Percentiles rank a stretch among this genome's conserved stretches.
Evolutionary conservation across 1,140 invertebrate genomes (phyloP).

Genomic region (Plutomurus gul): DNA sequence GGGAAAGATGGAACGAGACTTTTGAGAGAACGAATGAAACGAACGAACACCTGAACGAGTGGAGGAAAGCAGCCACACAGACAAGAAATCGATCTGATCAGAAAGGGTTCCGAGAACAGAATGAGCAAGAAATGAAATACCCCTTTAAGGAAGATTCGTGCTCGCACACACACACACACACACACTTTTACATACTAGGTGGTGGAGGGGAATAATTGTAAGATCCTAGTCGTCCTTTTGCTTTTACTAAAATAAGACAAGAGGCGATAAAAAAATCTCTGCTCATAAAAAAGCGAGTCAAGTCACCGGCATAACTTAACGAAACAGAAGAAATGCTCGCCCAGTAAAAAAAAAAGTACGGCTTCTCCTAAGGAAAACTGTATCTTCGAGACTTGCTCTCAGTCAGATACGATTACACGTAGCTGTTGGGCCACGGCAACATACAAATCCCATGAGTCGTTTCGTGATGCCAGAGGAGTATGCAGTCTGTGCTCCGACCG

Average conservation of each 20-base stretch:
- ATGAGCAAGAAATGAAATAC: conserved; percentile 16
- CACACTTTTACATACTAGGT: background rate
- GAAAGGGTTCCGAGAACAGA: conserved; percentile 23
- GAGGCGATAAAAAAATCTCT: conserved; percentile 34
- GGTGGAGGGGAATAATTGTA: background rate
- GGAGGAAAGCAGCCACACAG: too few relatives aligned
- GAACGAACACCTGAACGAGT: too few relatives aligned
- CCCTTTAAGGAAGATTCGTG: conserved; percentile 11
- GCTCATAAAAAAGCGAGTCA: conserved; percentile 28
- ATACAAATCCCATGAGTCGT: too few relatives aligned
- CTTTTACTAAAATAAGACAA: conserved; percentile 44
- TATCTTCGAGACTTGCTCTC: too few relatives aligned
- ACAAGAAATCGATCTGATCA: background rate
- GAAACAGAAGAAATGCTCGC: background rate
- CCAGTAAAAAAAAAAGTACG: background rate
- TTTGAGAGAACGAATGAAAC: background rate
- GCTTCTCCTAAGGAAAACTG: too few relatives aligned
- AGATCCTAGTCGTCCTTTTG: conserved; percentile 36
- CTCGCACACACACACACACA: background rate
- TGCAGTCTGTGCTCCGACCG: too few relatives aligned
- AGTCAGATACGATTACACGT: too few relatives aligned
- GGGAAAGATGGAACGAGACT: background rate
- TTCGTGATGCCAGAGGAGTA: too few relatives aligned
- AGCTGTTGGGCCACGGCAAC: too few relatives aligned
- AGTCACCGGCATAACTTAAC: conserved; percentile 6